phyloP scores from a whole-genome alignment of 2,797 vertebrate genomes.

The Characodon lateralis region DNA sequence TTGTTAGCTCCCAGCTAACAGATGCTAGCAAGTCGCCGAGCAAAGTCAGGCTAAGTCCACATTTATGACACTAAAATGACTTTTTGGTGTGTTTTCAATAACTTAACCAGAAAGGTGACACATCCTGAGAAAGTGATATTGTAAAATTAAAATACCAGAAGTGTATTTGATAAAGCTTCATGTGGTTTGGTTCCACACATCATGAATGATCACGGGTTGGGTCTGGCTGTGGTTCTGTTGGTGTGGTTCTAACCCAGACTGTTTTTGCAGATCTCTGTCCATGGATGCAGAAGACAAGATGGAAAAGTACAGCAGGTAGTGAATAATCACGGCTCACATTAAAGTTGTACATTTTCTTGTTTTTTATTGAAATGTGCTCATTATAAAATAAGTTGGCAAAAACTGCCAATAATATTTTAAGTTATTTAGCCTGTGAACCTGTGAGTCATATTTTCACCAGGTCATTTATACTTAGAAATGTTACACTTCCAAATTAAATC shows the following conservation, averaged over 20 bases:
- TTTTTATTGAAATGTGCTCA: not conserved
- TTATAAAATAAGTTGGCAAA: not conserved
- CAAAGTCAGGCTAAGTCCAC: not conserved
- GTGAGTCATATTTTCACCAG: too few relatives aligned
- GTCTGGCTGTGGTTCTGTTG: not conserved
- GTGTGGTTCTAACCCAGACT: constrained; percentile 3
- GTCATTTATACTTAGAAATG: too few relatives aligned
- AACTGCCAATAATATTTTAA: too few relatives aligned
- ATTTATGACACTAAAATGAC: too few relatives aligned
- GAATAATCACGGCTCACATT: not conserved
- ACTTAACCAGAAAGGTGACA: too few relatives aligned
- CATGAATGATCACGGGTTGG: not conserved
- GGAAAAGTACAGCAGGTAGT: constrained; percentile 63
- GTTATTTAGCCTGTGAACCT: too few relatives aligned
- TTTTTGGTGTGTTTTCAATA: too few relatives aligned
- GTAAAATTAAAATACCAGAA: too few relatives aligned
- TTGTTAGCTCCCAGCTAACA: not conserved
- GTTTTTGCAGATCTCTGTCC: constrained; percentile 57
- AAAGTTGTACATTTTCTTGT: too few relatives aligned
- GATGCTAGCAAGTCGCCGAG: not conserved
- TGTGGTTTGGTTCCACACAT: not conserved
- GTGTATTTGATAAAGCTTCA: not conserved
- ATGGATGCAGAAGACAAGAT: constrained; percentile 48
- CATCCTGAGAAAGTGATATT: too few relatives aligned
- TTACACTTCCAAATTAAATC: too few relatives aligned